phyloP scores from a whole-genome alignment of 2,888 invertebrate genomes.

The Zygaena filipendulae region DNA sequence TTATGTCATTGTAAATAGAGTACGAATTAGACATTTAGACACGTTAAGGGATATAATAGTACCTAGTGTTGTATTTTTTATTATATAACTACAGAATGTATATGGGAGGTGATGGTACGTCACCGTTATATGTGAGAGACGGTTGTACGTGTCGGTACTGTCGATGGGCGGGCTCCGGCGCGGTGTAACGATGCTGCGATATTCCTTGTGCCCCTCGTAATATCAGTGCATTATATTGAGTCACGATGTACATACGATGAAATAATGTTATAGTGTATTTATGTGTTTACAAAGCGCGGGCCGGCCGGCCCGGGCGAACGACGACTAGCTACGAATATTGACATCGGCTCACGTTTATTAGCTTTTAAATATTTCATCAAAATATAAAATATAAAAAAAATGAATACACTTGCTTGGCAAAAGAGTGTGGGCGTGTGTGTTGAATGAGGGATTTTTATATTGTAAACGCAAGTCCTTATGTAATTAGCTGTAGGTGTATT shows the following conservation, averaged over 20 bases:
- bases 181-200: slow-evolving; percentile 58
- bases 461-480: no score
- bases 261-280: slow-evolving; percentile 61
- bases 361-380: slow-evolving; percentile 69
- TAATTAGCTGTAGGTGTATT: no score
- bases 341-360: slow-evolving; percentile 70
- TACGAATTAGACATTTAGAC: slow-evolving; percentile 58
- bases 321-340: slow-evolving; percentile 69
- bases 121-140: slow-evolving; percentile 16
- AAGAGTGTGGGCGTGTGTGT: neutral
- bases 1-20: slow-evolving; percentile 60
- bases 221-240: slow-evolving; percentile 62
- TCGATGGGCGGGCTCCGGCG: slow-evolving; percentile 31
- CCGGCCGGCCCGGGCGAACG: slow-evolving; percentile 63
- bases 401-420: slow-evolving; percentile 34
- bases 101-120: no score
- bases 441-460: no score
- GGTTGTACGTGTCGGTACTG: slow-evolving; percentile 22
- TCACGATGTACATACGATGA: slow-evolving; percentile 55
- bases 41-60: slow-evolving; percentile 53
- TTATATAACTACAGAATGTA: slow-evolving; percentile 38
- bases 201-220: slow-evolving; percentile 63
- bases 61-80: slow-evolving; percentile 54
- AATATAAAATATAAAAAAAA: slow-evolving; percentile 69
- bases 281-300: slow-evolving; percentile 60